Base-by-base conservation (phyloP, 64 coral and sea anemone genomes). In the Stichodactyla mertensii region DNA sequence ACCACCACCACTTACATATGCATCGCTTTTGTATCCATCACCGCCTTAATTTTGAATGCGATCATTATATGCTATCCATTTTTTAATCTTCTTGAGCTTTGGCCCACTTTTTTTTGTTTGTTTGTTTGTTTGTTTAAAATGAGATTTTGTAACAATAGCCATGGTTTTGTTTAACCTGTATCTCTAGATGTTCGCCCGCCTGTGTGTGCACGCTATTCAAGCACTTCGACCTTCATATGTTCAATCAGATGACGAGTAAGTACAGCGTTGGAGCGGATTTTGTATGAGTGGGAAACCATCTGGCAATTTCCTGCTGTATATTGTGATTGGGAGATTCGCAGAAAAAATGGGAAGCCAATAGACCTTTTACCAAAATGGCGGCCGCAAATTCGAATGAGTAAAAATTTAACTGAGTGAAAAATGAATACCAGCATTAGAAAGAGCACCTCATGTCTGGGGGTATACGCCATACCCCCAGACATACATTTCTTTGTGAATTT, bases 121-220 rank as follows among this genome's bases (percentile, higher is more conserved):
- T 61, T 16, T 61, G 59, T 66, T 20, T 66, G 28, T 31, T 18
- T 22, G 62, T 66, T 5, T 66, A 2, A 66, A 66, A 22, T 66
- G 18, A n/a, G 57, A 59, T 19, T 66, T 16, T 20, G 24, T 74
- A 74, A 31, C 10, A 28, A 74, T 27, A 1, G 10, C 8, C 56
- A 2, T 58, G 9, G 14, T 11, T 74, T 74, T 11, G 4, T 74
- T 31, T 71, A 9, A 23, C 19, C 69, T 74, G 16, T 57, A 31
- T 20, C 60, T 89, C 24, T 77, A 93, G 92, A 93, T 93, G 91
- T 86, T 93, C 74, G 97, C 93, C 26, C 87, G 93, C 7, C 86
- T 94, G 10, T 93, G 92, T 83, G 80, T 95, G 12, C 93, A 99
- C 64, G 93, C 91, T 53, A 87, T 99, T 82, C 93, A 99, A 82